These are phyloP conservation scores for Megalopta genalis DNA, from an alignment of 1,140 invertebrate genomes.

Conservation along the genomic window DNA sequence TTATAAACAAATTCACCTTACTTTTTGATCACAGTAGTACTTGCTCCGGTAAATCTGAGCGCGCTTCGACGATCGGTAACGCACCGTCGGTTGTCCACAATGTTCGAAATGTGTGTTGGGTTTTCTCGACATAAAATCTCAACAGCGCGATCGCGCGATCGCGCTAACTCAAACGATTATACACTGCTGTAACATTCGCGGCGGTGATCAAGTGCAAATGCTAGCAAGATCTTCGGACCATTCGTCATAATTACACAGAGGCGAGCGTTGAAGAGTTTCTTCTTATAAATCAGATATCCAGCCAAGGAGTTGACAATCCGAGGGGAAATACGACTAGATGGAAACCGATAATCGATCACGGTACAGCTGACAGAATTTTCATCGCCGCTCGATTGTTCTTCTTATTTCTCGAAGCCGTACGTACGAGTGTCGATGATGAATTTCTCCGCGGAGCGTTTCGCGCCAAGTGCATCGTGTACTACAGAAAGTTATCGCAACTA, in stretches of 20 bases:
- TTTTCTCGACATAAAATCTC: no score
- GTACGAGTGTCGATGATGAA: neutral
- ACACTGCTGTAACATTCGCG: neutral
- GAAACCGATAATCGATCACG: neutral
- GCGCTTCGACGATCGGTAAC: no score
- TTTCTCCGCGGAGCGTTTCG: neutral
- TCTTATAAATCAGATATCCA: neutral
- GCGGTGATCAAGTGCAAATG: neutral
- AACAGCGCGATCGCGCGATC: no score
- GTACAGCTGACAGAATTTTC: neutral
- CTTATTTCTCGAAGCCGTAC: no score
- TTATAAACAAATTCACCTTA: no score
- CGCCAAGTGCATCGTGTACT: constrained; percentile 3
- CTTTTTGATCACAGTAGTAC: no score
- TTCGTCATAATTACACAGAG: neutral
- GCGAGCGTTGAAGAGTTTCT: neutral
- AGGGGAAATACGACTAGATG: neutral
- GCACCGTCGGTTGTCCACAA: no score
- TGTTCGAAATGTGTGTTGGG: no score
- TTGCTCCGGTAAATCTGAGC: no score
- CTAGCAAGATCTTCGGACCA: neutral
- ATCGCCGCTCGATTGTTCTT: neutral
- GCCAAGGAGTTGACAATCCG: neutral
- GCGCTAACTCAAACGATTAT: no score
- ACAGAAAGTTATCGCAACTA: constrained; percentile 13